A percentile compares a stretch with the other conserved stretches of the same genome.
Evolutionary conservation across 1,140 invertebrate genomes (phyloP).

Genomic region (Belonocnema kinseyi): DNA sequence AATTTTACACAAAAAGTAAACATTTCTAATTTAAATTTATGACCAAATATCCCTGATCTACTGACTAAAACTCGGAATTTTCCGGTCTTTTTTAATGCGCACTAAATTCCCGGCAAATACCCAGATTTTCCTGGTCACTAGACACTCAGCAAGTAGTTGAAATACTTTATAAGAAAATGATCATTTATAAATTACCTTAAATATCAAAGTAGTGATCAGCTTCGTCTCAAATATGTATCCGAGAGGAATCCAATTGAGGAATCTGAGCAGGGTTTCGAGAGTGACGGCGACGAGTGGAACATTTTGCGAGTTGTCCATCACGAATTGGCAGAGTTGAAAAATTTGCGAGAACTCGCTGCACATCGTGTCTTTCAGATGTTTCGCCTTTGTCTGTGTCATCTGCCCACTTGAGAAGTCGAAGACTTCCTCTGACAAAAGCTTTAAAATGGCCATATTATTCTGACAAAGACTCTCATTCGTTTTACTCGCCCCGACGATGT

Average conservation of each 20-base stretch:
- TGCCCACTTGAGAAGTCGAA: constrained; percentile 99
- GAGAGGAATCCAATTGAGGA: constrained; percentile 99
- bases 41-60: too few species aligned
- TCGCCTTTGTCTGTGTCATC: constrained; percentile 99
- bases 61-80: too few species aligned
- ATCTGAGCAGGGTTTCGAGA: constrained; percentile 95
- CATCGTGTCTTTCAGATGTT: constrained; percentile 99
- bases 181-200: constrained; percentile 80
- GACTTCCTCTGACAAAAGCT: constrained; percentile 98
- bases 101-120: too few species aligned
- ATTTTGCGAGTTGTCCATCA: constrained; percentile 98
- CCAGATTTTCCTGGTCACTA: too few species aligned
- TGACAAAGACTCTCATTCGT: constrained; percentile 99
- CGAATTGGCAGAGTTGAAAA: constrained; percentile 98
- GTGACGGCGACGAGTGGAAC: constrained; percentile 95
- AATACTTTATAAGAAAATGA: too few species aligned
- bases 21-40: too few species aligned
- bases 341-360: constrained; percentile 99
- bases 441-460: constrained; percentile 99
- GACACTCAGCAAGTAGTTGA: too few species aligned
- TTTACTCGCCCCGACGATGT: constrained; percentile 99
- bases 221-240: constrained; percentile 99
- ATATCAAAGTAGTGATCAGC: constrained; percentile 95
- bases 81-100: too few species aligned
- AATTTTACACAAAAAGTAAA: too few species aligned